Percentiles rank a stretch among this genome's conserved stretches.
Evolutionary conservation across 2,113 vertebrate species (phyloP).

Genomic region (Menidia beryllina): DNA sequence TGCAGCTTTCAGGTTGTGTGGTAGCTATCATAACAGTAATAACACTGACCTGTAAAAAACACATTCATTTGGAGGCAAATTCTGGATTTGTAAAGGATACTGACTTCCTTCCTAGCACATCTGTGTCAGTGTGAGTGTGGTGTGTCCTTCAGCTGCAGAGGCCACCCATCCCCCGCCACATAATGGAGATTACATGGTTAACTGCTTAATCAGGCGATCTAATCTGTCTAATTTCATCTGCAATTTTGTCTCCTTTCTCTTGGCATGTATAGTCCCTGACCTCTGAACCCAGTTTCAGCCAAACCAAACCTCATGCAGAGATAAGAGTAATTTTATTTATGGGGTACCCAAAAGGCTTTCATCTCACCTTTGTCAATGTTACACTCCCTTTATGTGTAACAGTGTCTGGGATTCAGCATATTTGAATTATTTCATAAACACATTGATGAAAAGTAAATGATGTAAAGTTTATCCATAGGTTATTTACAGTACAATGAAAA

Average conservation of each 20-base stretch:
- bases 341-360: too few species aligned
- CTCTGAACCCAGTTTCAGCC: constrained; percentile 65
- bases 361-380: too few species aligned
- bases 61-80: not conserved
- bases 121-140: constrained; percentile 14
- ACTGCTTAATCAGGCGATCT: constrained; percentile 80
- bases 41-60: constrained; percentile 24
- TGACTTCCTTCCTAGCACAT: not conserved
- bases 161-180: constrained; percentile 59
- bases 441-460: too few species aligned
- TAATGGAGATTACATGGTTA: constrained; percentile 74
- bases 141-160: constrained; percentile 71
- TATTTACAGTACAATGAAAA: too few species aligned
- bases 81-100: constrained; percentile 38
- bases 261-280: constrained; percentile 43
- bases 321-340: too few species aligned
- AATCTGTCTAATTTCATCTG: constrained; percentile 77
- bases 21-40: constrained; percentile 48
- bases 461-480: too few species aligned
- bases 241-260: constrained; percentile 35
- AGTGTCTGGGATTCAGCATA: too few species aligned
- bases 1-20: constrained; percentile 46
- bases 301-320: too few species aligned
- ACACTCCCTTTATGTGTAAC: too few species aligned
- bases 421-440: too few species aligned